phyloP scores from a whole-genome alignment of 2,888 invertebrate species.

The Elegia similella region DNA sequence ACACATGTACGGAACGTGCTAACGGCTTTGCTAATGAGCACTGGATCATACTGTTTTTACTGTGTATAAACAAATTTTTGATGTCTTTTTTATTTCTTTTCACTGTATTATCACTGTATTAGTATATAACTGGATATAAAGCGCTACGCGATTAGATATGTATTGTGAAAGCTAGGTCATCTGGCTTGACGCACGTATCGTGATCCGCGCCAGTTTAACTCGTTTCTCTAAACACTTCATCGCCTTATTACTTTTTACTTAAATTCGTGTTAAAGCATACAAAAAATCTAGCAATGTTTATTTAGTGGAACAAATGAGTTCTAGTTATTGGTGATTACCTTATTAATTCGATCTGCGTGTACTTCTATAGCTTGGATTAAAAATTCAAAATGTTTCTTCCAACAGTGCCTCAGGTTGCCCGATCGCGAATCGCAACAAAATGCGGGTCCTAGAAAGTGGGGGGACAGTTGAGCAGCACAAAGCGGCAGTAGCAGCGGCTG shows the following conservation, averaged over 20 bases:
- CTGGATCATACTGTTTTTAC: no score
- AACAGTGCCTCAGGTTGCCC: conserved; percentile 97
- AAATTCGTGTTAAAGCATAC: no score
- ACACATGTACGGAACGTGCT: no score
- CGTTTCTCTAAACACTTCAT: neutral
- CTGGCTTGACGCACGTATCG: neutral
- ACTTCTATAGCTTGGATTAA: no score
- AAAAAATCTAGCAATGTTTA: no score
- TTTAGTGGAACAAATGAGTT: no score
- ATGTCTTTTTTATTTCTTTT: neutral
- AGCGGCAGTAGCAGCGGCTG: conserved; percentile 89
- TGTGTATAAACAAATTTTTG: no score
- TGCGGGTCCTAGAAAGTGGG: conserved; percentile 92
- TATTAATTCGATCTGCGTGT: no score
- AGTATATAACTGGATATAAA: neutral
- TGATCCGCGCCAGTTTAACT: neutral
- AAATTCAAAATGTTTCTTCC: conserved; percentile 19
- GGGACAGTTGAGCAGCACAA: conserved; percentile 94
- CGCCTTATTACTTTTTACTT: no score
- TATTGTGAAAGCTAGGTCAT: conserved; percentile 21
- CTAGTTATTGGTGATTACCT: no score
- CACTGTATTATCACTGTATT: neutral
- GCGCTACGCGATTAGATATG: conserved; percentile 33
- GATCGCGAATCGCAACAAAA: conserved; percentile 95
- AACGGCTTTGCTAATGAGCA: no score